Conservation (phyloP, 1,140 invertebrate species). For the Bombyx mandarina region DNA sequence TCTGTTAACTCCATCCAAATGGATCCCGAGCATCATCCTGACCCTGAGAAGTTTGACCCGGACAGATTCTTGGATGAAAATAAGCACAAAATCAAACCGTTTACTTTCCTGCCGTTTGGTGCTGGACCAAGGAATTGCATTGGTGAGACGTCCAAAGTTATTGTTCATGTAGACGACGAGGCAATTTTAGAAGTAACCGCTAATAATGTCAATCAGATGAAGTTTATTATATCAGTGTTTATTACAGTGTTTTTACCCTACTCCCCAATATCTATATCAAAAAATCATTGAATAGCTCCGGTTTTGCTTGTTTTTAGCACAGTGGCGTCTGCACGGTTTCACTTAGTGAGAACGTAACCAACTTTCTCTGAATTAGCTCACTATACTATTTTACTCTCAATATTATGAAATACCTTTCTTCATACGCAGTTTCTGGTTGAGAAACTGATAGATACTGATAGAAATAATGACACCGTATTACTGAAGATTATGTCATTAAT, state of each 20-base stretch:
- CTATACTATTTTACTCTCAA: too few relatives aligned
- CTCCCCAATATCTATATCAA: background rate
- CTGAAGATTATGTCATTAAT: too few relatives aligned
- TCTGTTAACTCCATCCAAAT: constrained; percentile 67
- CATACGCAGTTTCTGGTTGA: too few relatives aligned
- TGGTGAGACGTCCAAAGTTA: constrained; percentile 5
- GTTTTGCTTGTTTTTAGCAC: background rate
- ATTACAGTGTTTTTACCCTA: too few relatives aligned
- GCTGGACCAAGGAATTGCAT: constrained; percentile 74
- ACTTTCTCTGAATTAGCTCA: too few relatives aligned
- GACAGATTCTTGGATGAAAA: constrained; percentile 74
- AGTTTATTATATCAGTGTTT: background rate
- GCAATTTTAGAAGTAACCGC: background rate
- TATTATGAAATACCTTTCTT: too few relatives aligned
- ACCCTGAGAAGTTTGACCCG: constrained; percentile 73
- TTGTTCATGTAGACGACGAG: background rate
- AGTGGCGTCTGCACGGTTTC: background rate
- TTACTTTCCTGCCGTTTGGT: constrained; percentile 75
- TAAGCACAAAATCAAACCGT: constrained; percentile 65
- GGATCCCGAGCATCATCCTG: constrained; percentile 68
- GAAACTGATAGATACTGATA: too few relatives aligned
- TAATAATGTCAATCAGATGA: background rate
- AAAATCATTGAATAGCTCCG: background rate
- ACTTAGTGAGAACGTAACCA: too few relatives aligned
- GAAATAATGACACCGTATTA: too few relatives aligned